These are phyloP conservation scores for Capitulum mitella DNA, from an alignment of 2,888 invertebrate species.

Conservation along the genomic window DNA sequence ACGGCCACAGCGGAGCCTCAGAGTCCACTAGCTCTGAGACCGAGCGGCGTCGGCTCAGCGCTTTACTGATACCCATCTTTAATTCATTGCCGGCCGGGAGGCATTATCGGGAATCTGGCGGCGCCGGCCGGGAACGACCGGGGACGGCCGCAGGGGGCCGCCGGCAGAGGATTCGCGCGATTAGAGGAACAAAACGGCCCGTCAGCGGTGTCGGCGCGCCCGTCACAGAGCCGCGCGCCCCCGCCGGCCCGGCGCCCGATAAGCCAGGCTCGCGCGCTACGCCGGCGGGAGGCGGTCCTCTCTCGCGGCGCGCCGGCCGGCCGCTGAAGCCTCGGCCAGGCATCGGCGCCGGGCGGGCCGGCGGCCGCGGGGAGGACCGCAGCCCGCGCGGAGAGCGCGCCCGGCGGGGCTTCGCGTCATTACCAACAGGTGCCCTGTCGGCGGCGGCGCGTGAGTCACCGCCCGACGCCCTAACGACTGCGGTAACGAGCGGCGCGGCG, in stretches of 20 bases:
- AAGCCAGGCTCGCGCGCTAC: too few relatives aligned
- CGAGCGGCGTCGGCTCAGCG: background rate
- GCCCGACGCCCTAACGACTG: background rate
- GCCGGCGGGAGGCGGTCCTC: too few relatives aligned
- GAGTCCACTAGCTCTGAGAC: too few relatives aligned
- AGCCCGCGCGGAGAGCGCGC: too few relatives aligned
- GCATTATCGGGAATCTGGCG: background rate
- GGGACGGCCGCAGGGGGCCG: background rate
- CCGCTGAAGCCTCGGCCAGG: too few relatives aligned
- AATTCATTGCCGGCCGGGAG: background rate
- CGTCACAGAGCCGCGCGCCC: background rate
- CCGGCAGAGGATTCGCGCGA: background rate
- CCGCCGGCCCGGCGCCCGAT: too few relatives aligned
- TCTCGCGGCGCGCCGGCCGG: too few relatives aligned
- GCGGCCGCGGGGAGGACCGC: too few relatives aligned
- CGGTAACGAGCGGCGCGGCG: background rate
- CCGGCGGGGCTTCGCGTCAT: too few relatives aligned
- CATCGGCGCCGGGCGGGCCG: too few relatives aligned
- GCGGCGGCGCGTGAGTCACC: background rate
- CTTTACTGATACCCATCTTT: background rate
- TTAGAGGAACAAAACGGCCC: slow-evolving; percentile 20
- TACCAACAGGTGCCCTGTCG: background rate
- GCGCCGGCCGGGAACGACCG: too few relatives aligned
- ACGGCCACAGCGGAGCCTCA: too few relatives aligned
- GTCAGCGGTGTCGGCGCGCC: background rate